Conservation (phyloP, 2,797 vertebrate genomes). For the Acanthis flammea region DNA sequence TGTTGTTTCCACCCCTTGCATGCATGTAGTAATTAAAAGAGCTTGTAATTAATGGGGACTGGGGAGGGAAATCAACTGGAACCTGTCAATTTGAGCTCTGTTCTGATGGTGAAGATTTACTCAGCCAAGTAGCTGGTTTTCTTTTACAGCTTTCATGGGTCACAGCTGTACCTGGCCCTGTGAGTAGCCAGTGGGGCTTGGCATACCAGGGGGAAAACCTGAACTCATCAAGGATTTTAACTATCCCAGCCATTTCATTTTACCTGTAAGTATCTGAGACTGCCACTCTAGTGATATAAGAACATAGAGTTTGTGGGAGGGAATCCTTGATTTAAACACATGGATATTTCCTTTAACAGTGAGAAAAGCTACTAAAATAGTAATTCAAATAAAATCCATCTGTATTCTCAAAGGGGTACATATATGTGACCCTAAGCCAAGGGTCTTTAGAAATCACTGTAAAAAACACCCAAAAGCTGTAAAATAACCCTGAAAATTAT, state of each 20-base stretch:
- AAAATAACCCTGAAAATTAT: background rate
- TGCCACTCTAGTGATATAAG: background rate
- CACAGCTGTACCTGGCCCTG: background rate
- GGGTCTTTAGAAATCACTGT: background rate
- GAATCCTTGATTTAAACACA: background rate
- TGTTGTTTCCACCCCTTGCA: background rate
- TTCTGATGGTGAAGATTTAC: background rate
- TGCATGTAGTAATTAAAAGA: conserved; percentile 29
- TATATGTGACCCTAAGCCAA: background rate
- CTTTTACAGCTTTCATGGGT: background rate
- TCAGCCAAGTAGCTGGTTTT: background rate
- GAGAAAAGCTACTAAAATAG: background rate
- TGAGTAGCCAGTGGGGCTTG: background rate
- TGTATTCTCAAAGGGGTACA: background rate
- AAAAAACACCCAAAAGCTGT: background rate
- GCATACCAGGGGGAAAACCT: background rate
- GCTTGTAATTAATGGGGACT: background rate
- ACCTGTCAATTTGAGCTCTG: background rate
- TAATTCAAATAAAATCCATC: background rate
- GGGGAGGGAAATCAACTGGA: background rate
- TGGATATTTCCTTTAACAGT: background rate
- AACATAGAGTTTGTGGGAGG: background rate
- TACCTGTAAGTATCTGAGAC: background rate
- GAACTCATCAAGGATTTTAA: background rate
- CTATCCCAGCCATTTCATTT: background rate